Base-by-base conservation (phyloP, 2,113 vertebrate genomes). In the Arizona elegans region DNA sequence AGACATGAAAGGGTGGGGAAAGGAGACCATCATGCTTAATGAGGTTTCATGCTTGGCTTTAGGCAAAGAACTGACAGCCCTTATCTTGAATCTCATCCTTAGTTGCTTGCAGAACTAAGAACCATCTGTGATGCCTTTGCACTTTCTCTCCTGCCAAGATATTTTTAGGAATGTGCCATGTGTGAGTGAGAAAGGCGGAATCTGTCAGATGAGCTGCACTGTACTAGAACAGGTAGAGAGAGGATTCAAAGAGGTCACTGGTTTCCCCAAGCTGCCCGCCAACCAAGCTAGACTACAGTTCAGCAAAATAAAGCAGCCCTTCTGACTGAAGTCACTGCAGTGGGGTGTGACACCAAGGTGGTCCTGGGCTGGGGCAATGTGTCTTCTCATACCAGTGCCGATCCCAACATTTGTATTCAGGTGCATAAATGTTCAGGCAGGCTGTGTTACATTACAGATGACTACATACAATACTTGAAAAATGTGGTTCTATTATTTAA, bases 51-150 rank as follows among this genome's bases (percentile, higher is more conserved):
- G 62, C 88, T 93, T 94, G 87, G 91, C 94, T 97, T 94, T 0
- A 88, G 92, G 93, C 93, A 92, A 95, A 93, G 94, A 95, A 93
- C 86, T 92, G 94, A 96, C 95, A 96, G 94, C 62, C 62, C 91
- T 75, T 93, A 0, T 91, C 91, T 94, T 92, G 93, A 88, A 96
- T 96, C 94, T 96, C 95, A 94, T 92, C 95, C 93, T 93, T 8
- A 21, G 21, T 92, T 94, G 91, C 94, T 59, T 0, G 0, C 52
- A 93, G 33, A 94, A 86, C 92, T 91, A 92, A 92, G 50, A 95
- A 94, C 95, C 95, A 90, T 94, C 95, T 92, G 85, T 1, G 0
- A 53, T 52, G 92, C 55, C 92, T 96, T 91, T 43, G 0, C 9
- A 81, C 86, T 91, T 93, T 0, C 1, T 92, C 90, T 95, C 92